Evolutionary conservation across 1,140 invertebrate genomes (phyloP).

Genomic region (Heliconius congener): DNA sequence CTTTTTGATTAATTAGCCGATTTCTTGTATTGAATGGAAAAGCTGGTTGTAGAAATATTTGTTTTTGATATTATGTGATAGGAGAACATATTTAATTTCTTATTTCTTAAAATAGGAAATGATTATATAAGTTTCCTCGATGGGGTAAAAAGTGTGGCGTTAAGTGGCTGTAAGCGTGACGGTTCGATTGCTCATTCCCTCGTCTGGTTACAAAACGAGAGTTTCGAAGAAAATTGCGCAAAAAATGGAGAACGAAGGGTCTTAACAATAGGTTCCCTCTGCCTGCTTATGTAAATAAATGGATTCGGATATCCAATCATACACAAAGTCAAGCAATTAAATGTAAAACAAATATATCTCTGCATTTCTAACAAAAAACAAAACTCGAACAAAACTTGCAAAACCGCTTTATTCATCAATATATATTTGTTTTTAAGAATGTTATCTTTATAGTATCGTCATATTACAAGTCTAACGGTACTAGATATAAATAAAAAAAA

Average conservation of each 20-base stretch:
- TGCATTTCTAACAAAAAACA: not conserved
- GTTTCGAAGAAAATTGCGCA: too few species aligned
- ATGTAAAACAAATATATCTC: not conserved
- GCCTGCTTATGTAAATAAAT: too few species aligned
- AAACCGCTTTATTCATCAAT: not conserved
- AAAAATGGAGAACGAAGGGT: too few species aligned
- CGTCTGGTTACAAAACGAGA: too few species aligned
- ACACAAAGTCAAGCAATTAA: not conserved
- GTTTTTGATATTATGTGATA: not conserved
- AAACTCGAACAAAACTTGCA: not conserved
- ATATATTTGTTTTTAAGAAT: not conserved
- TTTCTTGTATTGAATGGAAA: conserved; percentile 15
- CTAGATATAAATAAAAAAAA: not conserved
- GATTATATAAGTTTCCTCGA: not conserved
- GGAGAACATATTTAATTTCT: not conserved
- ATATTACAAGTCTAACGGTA: not conserved
- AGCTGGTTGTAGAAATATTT: conserved; percentile 2
- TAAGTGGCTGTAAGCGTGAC: too few species aligned
- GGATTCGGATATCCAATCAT: too few species aligned
- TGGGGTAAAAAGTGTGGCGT: too few species aligned
- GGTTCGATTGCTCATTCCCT: too few species aligned
- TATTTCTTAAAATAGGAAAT: not conserved
- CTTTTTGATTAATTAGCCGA: conserved; percentile 52
- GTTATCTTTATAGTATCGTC: conserved; percentile 8
- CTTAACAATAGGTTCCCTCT: too few species aligned